These are phyloP conservation scores for Corapipo altera DNA, from an alignment of 2,113 vertebrate species.

Conservation along the genomic window DNA sequence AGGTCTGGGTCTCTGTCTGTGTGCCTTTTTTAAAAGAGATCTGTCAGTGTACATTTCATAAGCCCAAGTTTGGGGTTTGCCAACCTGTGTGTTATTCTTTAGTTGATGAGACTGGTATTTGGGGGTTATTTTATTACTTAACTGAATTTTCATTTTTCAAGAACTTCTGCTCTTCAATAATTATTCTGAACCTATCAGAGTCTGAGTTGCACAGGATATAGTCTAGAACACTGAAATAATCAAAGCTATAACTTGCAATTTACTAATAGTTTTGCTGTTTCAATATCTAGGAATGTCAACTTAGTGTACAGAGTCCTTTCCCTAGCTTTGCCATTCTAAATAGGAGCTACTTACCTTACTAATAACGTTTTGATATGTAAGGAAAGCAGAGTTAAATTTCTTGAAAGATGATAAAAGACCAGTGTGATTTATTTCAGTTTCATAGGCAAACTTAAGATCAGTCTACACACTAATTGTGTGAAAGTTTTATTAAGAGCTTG, in stretches of 20 bases:
- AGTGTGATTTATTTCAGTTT: neutral
- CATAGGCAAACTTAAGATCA: neutral
- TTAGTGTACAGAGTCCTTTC: neutral
- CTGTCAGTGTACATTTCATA: rapidly evolving
- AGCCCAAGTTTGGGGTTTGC: neutral
- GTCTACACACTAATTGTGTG: neutral
- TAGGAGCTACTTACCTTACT: neutral
- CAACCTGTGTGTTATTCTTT: neutral
- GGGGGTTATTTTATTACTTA: neutral
- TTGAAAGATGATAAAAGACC: neutral
- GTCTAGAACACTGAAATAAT: neutral
- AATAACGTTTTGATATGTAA: neutral
- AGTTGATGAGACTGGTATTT: neutral
- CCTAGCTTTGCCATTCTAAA: neutral
- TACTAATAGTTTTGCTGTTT: neutral
- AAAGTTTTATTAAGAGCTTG: neutral
- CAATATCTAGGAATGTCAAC: neutral
- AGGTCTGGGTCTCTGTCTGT: neutral
- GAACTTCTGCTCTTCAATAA: neutral
- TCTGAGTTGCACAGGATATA: neutral
- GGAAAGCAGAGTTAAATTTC: neutral
- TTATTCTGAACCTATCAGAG: neutral
- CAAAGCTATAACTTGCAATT: neutral
- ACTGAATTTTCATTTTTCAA: neutral
- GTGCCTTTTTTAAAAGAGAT: neutral